Conservation (phyloP, 2,888 invertebrate genomes). For the Hanleya hanleyi region DNA sequence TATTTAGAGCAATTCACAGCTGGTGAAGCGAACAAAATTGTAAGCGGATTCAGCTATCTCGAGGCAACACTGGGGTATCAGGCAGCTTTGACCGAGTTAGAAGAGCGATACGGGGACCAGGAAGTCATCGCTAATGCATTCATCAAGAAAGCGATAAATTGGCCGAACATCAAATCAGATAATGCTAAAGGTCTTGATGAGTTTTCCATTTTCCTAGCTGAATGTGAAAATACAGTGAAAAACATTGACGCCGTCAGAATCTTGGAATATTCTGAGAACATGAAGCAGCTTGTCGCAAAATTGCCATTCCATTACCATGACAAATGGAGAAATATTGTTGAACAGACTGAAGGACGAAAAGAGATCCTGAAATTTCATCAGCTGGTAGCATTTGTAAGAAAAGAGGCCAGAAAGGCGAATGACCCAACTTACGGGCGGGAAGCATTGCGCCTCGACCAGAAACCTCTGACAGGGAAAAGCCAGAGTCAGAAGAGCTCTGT, state of each 20-base stretch:
- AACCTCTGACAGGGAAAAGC: too few relatives aligned
- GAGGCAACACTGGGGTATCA: slow-evolving; percentile 15
- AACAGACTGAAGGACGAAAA: not conserved
- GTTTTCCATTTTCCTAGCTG: slow-evolving; percentile 17
- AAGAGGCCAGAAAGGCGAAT: not conserved
- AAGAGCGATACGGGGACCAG: slow-evolving; percentile 16
- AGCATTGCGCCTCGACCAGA: too few relatives aligned
- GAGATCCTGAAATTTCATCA: not conserved
- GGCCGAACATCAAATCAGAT: slow-evolving; percentile 19
- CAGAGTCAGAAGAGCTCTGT: not conserved
- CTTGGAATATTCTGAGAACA: slow-evolving; percentile 20
- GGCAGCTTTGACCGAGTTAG: slow-evolving; percentile 16
- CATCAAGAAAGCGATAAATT: slow-evolving; percentile 22
- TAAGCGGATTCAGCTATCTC: slow-evolving; percentile 18
- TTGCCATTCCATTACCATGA: slow-evolving; percentile 19
- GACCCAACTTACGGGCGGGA: slow-evolving; percentile 1
- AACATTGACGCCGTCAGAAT: slow-evolving; percentile 9
- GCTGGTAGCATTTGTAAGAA: not conserved
- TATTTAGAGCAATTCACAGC: slow-evolving; percentile 26
- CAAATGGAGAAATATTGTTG: slow-evolving; percentile 17
- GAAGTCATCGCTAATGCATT: slow-evolving; percentile 20
- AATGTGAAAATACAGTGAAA: slow-evolving; percentile 15
- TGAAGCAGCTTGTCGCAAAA: slow-evolving; percentile 13
- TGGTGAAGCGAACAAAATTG: slow-evolving; percentile 23
- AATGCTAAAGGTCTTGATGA: slow-evolving; percentile 19